Base-by-base conservation (phyloP, 2,113 vertebrate genomes). In the Cyanoramphus novaezelandiae region DNA sequence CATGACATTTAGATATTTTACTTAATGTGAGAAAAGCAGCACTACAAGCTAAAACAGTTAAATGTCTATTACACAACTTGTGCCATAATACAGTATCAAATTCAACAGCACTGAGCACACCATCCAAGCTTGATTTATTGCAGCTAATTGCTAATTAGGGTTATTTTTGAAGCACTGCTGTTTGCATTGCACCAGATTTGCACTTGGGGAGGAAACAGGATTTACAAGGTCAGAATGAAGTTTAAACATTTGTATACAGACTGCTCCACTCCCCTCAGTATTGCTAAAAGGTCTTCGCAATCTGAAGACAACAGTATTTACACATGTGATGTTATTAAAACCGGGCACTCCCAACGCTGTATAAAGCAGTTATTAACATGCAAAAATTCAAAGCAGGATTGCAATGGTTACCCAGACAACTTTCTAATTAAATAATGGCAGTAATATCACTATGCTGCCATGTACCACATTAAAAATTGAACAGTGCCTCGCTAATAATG, bases 101-200 rank as follows among this genome's bases (percentile, higher is more conserved):
- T 94, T 86, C 92, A 90, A 68, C 88, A 90, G 94, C 86, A 75
- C 71, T 7, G 59, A 86, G 57, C 85, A 82, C 80, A 81, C 67
- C 67, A 92, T 72, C 93, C 57, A 84, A 92, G 86, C 78, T 82
- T 92, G 93, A 94, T 96, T 94, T 96, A 93, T 92, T 92, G 83
- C 90, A 94, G 87, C 94, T 97, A 93, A 94, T 93, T 94, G 95
- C 93, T 97, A 97, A 97, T 97, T 96, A 97, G 72, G 92, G 92
- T 92, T 96, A 96, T 96, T 97, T 96, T 57, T 90, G 86, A 96
- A 97, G 84, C 88, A 78, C 88, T 95, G 95, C 71, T 97, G 95
- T 96, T 97, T 97, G 93, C 92, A 76, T 86, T 95, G 92, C 91
- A 96, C 86, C 93, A 95, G 69, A 95, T 96, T 95, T 96, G 94